phyloP scores from a whole-genome alignment of 1,140 invertebrate genomes.

The Atta cephalotes region DNA sequence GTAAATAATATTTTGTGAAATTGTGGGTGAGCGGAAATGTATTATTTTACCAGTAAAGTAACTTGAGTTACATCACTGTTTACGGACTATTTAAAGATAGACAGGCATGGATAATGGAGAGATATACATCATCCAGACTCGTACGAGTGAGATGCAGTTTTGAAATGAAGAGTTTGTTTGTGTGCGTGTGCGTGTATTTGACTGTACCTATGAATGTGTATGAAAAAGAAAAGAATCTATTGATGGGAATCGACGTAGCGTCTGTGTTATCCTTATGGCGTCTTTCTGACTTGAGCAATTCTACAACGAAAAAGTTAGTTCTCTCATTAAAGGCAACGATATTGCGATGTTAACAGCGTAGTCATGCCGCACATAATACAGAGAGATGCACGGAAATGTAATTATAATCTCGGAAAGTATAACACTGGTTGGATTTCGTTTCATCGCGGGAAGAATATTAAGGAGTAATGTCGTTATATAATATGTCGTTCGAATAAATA shows the following conservation, averaged over 20 bases:
- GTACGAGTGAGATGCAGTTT: conserved; percentile 21
- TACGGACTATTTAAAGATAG: conserved; percentile 18
- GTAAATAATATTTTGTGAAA: background rate
- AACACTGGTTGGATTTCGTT: conserved; percentile 22
- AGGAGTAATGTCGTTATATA: conserved; percentile 31
- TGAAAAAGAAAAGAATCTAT: conserved; percentile 7
- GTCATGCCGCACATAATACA: conserved; percentile 18
- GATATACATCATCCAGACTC: conserved; percentile 31
- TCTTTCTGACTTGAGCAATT: conserved; percentile 9
- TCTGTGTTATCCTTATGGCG: conserved; percentile 13
- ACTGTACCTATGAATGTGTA: too few relatives aligned
- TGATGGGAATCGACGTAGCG: conserved; percentile 31
- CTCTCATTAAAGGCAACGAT: conserved; percentile 41
- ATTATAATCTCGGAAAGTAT: conserved; percentile 46
- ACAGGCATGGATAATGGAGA: conserved; percentile 48
- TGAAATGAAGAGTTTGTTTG: background rate
- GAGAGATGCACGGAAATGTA: conserved; percentile 44
- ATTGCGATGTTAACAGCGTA: conserved; percentile 26
- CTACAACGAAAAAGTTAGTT: conserved; percentile 31
- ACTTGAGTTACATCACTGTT: conserved; percentile 5
- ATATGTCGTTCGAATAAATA: conserved; percentile 13
- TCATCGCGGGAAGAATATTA: conserved; percentile 39
- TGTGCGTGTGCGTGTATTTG: too few relatives aligned
- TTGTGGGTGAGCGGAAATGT: background rate
- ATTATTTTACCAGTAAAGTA: conserved; percentile 4